Base-by-base conservation (phyloP, 1,140 invertebrate species). In the Amphibalanus amphitrite region DNA sequence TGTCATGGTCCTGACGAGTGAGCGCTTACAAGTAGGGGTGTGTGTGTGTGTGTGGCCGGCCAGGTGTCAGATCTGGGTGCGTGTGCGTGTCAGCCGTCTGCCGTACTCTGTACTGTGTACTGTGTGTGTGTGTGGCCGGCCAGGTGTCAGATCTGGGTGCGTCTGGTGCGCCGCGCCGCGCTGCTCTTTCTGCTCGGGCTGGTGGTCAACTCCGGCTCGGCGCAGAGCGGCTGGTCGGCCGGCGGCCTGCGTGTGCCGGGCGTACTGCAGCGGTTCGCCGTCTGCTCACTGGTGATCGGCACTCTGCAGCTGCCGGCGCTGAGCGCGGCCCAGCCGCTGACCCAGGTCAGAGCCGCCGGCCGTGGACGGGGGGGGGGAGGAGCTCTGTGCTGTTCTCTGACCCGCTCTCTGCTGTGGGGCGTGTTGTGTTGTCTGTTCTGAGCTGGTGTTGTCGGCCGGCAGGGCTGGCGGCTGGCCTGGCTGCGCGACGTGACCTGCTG, bases 261-360 rank as follows among this genome's bases (percentile, higher is more conserved):
- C 0, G 91, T 95, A 0, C 80, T 96, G 71, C 92, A 96, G 79
- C 83, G 92, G 72, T 85, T 95, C 75, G 89, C 88, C 8, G 78
- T 93, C 3, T 84, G 87, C 3, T 95, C 93, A 79, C 81, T 93
- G 6, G 78, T 92, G 13, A 85, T 88, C 28, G 4, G 6, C 67
- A 28, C 3, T 17, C 10, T 72, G 8, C 67, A 70, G 29, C 64
- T 71, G 29, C 26, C 59, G 8, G 29, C n/a, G 28, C 69, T 64
- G 29, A 20, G n/a, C 29, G 33, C 30, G 8, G 29, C 8, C 30
- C 28, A 72, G 30, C 28, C 26, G 30, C 26, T 28, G 69, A 73
- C 82, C n/a, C n/a, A n/a, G n/a, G n/a, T n/a, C n/a, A n/a, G n/a
- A n/a, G n/a, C n/a, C n/a, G n/a, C n/a, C n/a, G n/a, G n/a, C n/a